Conservation (phyloP, 2,888 invertebrate species). For the Chouioia cunea region DNA sequence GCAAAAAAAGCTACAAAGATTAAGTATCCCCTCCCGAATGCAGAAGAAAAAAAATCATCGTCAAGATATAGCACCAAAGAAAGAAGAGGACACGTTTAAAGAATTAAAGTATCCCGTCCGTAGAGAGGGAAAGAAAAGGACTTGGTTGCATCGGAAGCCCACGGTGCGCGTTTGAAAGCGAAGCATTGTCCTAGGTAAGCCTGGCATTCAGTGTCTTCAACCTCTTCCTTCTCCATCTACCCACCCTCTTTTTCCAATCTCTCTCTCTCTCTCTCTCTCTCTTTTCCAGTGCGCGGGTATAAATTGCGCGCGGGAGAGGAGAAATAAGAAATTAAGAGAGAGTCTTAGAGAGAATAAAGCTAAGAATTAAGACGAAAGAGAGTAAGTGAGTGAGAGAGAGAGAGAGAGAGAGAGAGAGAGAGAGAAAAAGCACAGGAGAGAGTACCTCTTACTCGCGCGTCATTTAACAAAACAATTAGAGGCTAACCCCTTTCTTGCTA, state of each 20-base stretch:
- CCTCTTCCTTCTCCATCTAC: slow-evolving; percentile 46
- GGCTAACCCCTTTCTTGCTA: slow-evolving; percentile 65
- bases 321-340: slow-evolving; percentile 69
- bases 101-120: slow-evolving; percentile 65
- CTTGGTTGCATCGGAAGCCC: slow-evolving; percentile 52
- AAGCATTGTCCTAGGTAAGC: slow-evolving; percentile 67
- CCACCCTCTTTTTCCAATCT: slow-evolving; percentile 50
- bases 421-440: slow-evolving; percentile 50
- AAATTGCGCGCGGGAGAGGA: slow-evolving; percentile 63
- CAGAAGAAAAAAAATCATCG: neutral
- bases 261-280: slow-evolving; percentile 31
- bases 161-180: slow-evolving; percentile 61
- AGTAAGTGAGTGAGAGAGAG: too few species aligned
- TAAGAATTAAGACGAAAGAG: slow-evolving; percentile 68
- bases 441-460: slow-evolving; percentile 68
- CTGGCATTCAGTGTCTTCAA: slow-evolving; percentile 65
- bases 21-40: neutral
- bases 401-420: slow-evolving; percentile 46
- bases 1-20: neutral
- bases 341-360: slow-evolving; percentile 69
- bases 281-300: slow-evolving; percentile 55
- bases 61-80: slow-evolving; percentile 7
- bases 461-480: slow-evolving; percentile 70
- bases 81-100: slow-evolving; percentile 59
- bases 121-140: slow-evolving; percentile 63